Conservation (phyloP, 2,888 invertebrate species). For the Epinotia bilunana region DNA sequence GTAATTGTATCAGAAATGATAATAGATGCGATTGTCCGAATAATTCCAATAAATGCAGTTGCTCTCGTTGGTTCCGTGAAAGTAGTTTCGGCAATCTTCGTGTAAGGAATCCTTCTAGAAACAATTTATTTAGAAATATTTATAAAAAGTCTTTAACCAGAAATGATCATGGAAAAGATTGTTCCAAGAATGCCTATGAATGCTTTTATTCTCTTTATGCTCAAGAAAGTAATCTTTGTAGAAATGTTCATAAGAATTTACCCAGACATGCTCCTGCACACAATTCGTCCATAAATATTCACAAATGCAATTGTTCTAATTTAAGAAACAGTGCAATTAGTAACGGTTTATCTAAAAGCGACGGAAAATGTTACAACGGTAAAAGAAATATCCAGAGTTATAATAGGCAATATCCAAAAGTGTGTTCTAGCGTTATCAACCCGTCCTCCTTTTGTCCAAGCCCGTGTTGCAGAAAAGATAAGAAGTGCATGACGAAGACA, state of each 20-base stretch:
- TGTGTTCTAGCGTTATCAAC: too few relatives aligned
- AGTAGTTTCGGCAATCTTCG: neutral
- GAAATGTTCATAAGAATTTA: too few relatives aligned
- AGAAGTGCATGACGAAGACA: neutral
- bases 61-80: neutral
- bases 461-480: neutral
- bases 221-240: too few relatives aligned
- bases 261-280: too few relatives aligned
- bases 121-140: neutral
- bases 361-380: neutral
- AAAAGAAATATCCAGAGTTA: neutral
- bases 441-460: too few relatives aligned
- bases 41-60: neutral
- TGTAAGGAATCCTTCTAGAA: conserved; percentile 1
- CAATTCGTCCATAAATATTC: too few relatives aligned
- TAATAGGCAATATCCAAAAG: too few relatives aligned
- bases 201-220: too few relatives aligned
- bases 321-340: too few relatives aligned
- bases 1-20: neutral
- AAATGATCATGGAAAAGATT: neutral
- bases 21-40: neutral
- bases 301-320: too few relatives aligned
- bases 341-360: too few relatives aligned
- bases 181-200: too few relatives aligned
- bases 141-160: neutral